Base-by-base conservation (phyloP, 2,113 vertebrate genomes). In the Pycnonotus jocosus region DNA sequence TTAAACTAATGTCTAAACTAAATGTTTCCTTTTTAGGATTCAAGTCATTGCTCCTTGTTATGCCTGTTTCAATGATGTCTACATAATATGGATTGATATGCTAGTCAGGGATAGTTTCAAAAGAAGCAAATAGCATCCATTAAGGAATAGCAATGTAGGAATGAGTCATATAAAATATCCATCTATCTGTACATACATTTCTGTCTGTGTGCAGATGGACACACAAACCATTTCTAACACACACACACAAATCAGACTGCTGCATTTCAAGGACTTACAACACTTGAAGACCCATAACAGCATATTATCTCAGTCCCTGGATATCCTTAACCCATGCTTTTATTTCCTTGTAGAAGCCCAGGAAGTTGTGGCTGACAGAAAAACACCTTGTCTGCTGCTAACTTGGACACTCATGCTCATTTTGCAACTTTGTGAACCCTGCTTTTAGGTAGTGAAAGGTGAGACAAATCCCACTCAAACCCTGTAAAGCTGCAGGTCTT, bases 21-120 rank as follows among this genome's bases (percentile, higher is more conserved):
- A 95, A 93, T 94, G 84, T 96, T 97, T 97, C 85, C 74, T 73
- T 94, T 96, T 96, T 86, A 93, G 40, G 88, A 96, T 95, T 93
- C 90, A 95, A 92, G 68, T 70, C 90, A 96, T 92, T 96, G 92
- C 92, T 90, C 79, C 92, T 92, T 94, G 92, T 88, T 93, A 92
- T 93, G 85, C 62, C 42, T 88, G 74, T 94, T 80, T 88, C 94
- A 93, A 58, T 86, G 90, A 94, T 88, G 81, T 92, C 95, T 96
- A 60, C 71, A 77, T 96, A 95, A 96, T 95, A 94, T 73, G 76
- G 92, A 97, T 93, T 95, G 93, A 96, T 94, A 93, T 10, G 15
- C 51, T 80, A 94, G 81, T 93, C 90, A 93, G 81, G 54, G 47
- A 62, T 54, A 72, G 33, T 89, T 96, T 93, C 84, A 90, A 82